Percentiles rank a stretch among this genome's conserved stretches.
Evolutionary conservation across 2,797 vertebrate genomes (phyloP).

Genomic region (Linurgus olivaceus): DNA sequence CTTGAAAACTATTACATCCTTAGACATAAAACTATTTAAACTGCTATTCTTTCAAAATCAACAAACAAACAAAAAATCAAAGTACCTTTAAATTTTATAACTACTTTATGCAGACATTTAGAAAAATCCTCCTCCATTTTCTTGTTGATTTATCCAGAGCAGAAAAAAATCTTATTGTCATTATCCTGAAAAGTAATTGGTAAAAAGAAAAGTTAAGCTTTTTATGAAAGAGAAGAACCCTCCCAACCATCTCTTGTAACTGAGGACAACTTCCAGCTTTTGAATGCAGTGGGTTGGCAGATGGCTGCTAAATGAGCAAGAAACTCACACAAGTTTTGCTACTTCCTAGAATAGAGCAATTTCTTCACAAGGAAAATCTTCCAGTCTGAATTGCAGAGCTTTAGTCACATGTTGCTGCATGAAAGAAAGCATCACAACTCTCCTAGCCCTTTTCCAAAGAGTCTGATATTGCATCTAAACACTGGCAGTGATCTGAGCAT

Average conservation of each 20-base stretch:
- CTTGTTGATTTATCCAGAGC: not conserved
- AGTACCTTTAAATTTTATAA: not conserved
- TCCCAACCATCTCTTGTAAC: not conserved
- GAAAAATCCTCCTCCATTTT: not conserved
- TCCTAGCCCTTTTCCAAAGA: not conserved
- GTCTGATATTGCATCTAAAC: accelerated
- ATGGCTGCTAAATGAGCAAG: not conserved
- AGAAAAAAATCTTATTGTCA: not conserved
- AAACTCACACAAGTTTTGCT: not conserved
- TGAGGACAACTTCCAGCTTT: not conserved
- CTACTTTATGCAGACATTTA: not conserved
- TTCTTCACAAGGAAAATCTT: not conserved
- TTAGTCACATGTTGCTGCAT: not conserved
- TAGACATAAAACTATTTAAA: not conserved
- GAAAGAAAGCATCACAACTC: not conserved
- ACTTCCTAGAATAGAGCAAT: not conserved
- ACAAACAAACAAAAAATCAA: not conserved
- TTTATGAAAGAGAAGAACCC: not conserved
- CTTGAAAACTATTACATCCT: not conserved
- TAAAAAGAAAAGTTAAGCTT: not conserved
- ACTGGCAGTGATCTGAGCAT: not conserved
- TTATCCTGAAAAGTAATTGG: not conserved
- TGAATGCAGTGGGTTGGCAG: not conserved
- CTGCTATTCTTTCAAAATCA: not conserved
- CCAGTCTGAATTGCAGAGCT: not conserved